phyloP scores from a whole-genome alignment of 2,113 vertebrate genomes.

The Semicossyphus pulcher region DNA sequence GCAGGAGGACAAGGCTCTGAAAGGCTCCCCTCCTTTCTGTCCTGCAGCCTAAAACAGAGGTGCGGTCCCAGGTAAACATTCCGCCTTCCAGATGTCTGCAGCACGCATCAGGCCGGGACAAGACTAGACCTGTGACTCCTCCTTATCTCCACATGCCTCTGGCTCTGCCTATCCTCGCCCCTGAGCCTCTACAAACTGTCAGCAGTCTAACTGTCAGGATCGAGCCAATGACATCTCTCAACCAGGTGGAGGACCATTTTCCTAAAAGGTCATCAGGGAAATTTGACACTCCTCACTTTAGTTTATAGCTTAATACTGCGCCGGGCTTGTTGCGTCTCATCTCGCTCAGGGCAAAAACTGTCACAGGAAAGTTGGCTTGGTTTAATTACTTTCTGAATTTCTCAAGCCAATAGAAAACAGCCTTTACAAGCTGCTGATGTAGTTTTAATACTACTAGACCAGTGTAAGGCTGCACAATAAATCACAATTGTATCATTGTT shows the following conservation, averaged over 20 bases:
- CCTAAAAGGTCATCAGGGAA: constrained; percentile 56
- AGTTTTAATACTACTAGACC: too few species aligned
- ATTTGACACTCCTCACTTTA: constrained; percentile 50
- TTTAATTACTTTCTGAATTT: constrained; percentile 22
- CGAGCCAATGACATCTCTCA: constrained; percentile 45
- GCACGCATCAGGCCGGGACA: constrained; percentile 79
- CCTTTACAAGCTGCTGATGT: neutral
- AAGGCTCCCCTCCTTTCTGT: constrained; percentile 23
- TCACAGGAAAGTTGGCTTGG: constrained; percentile 16
- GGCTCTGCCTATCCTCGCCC: constrained; percentile 60
- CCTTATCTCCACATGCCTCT: constrained; percentile 61
- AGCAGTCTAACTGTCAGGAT: constrained; percentile 68
- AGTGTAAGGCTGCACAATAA: too few species aligned
- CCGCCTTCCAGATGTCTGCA: constrained; percentile 83
- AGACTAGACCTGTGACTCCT: constrained; percentile 87
- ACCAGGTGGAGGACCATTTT: constrained; percentile 42
- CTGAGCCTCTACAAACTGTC: constrained; percentile 59
- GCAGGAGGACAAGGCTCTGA: constrained; percentile 2
- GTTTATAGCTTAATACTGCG: constrained; percentile 21
- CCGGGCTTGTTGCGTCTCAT: constrained; percentile 53
- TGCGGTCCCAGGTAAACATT: constrained; percentile 80
- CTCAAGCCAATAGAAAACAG: neutral
- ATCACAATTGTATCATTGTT: too few species aligned
- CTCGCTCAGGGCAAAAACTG: constrained; percentile 44
- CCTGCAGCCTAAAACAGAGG: constrained; percentile 70